phyloP scores from a whole-genome alignment of 2,797 vertebrate species.

The Ficedula albicollis region DNA sequence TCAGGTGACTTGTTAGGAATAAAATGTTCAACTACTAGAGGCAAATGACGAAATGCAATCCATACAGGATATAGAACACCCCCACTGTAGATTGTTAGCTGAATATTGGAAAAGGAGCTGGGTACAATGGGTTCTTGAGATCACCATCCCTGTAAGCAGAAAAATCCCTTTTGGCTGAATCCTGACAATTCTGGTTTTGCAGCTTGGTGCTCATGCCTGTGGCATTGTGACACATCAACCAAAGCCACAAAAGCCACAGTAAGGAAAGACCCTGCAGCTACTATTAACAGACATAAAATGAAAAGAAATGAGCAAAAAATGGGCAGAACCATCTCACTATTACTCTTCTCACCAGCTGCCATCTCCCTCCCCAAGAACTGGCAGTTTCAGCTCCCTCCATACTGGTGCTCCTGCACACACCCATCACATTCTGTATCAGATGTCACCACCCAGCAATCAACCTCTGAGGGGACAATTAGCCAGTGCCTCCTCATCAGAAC shows the following conservation, averaged over 20 bases:
- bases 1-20: not conserved
- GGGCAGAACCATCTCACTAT: not conserved
- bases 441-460: not conserved
- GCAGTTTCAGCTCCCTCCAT: not conserved
- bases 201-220: not conserved
- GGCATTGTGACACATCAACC: not conserved
- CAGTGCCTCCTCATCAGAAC: not conserved
- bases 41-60: not conserved
- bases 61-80: accelerated
- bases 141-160: not conserved
- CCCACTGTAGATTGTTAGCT: not conserved
- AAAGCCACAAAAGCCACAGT: not conserved
- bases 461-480: not conserved
- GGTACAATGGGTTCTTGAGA: not conserved
- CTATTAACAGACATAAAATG: not conserved
- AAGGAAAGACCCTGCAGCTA: not conserved
- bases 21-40: not conserved
- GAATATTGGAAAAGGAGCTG: not conserved
- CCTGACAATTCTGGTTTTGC: not conserved
- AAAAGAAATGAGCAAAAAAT: not conserved
- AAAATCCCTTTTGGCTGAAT: not conserved
- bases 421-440: not conserved
- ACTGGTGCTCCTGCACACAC: accelerated
- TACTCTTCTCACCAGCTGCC: not conserved
- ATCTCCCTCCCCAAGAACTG: accelerated